Conservation (phyloP, 2,797 vertebrate genomes). For the Melanotaenia pygmaea region DNA sequence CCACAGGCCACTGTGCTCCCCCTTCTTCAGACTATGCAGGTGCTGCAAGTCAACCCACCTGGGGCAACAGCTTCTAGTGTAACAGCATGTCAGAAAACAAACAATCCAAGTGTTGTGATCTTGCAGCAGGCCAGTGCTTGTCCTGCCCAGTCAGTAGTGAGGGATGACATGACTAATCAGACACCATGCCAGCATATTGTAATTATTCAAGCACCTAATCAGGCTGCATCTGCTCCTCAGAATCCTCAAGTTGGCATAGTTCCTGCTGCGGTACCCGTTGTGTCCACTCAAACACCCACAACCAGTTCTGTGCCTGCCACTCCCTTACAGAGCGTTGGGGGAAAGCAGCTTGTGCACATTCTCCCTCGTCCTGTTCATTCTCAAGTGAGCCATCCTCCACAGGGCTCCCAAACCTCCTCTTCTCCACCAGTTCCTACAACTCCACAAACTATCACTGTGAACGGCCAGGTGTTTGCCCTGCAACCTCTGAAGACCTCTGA, state of each 20-base stretch:
- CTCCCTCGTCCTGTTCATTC: conserved; percentile 87
- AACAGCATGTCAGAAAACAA: conserved; percentile 84
- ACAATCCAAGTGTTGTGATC: conserved; percentile 94
- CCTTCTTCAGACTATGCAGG: conserved; percentile 95
- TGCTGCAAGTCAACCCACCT: conserved; percentile 93
- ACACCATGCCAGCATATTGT: conserved; percentile 96
- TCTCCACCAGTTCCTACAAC: conserved; percentile 81
- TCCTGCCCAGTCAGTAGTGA: conserved; percentile 85
- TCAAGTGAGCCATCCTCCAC: conserved; percentile 75
- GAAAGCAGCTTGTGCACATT: conserved; percentile 97
- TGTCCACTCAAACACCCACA: conserved; percentile 78
- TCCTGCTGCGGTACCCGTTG: conserved; percentile 81
- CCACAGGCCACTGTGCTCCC: conserved; percentile 88
- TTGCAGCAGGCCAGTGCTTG: conserved; percentile 91
- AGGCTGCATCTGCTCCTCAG: conserved; percentile 86
- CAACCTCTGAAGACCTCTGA: conserved; percentile 93
- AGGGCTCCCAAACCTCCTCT: conserved; percentile 79
- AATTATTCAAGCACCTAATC: conserved; percentile 95
- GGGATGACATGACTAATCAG: conserved; percentile 90
- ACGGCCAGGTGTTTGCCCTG: conserved; percentile 95
- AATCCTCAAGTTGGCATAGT: conserved; percentile 85
- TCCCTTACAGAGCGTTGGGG: conserved; percentile 88
- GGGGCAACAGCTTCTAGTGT: conserved; percentile 77
- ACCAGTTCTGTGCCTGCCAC: conserved; percentile 81
- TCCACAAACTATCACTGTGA: conserved; percentile 96